Base-by-base conservation (phyloP, 2,797 vertebrate genomes). In the Sebastolobus alascanus region DNA sequence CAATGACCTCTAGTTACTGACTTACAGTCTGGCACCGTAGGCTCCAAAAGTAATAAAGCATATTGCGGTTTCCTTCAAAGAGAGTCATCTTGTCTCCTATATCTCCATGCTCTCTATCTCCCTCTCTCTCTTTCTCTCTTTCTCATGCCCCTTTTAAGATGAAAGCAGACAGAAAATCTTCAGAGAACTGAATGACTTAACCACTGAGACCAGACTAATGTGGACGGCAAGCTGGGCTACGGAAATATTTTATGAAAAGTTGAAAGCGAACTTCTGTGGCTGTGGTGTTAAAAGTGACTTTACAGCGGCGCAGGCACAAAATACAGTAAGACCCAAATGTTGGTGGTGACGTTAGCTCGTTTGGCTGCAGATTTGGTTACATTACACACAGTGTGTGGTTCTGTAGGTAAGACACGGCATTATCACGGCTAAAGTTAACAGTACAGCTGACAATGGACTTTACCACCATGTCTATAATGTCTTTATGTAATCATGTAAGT, bases 121-220 rank as follows among this genome's bases (percentile, higher is more conserved):
- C 67, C 29, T 29, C 9, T 37, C 3, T 68, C 43, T 37, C 37
- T 46, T 6, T 25, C 13, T 61, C 63, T 60, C 29, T 50, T 43
- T 16, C 40, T 73, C 54, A 69, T 71, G 65, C 52, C 66, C 78
- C 65, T 81, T 56, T 73, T 46, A 70, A 91, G 88, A 94, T 93
- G 80, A 93, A 93, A 93, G 89, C 38, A 46, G 75, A 75, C 70
- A 77, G 79, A 90, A 87, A 87, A 58, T 64, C 89, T 75, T 87
- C 79, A 79, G 90, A 92, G 90, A 79, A 67, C 67, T 82, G 80
- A 75, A 73, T 35, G 73, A 82, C 68, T 89, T 76, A 80, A 87
- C 54, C 50, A 73, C 22, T 2, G 64, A 79, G 68, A 86, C n/a
- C 73, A 12, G 13, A 52, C 63, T 69, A 66, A 82, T 61, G 55